Evolutionary conservation across 2,113 vertebrate species (phyloP), one percentile per base, ranked within the genome.

Genomic region (Bos javanicus): DNA sequence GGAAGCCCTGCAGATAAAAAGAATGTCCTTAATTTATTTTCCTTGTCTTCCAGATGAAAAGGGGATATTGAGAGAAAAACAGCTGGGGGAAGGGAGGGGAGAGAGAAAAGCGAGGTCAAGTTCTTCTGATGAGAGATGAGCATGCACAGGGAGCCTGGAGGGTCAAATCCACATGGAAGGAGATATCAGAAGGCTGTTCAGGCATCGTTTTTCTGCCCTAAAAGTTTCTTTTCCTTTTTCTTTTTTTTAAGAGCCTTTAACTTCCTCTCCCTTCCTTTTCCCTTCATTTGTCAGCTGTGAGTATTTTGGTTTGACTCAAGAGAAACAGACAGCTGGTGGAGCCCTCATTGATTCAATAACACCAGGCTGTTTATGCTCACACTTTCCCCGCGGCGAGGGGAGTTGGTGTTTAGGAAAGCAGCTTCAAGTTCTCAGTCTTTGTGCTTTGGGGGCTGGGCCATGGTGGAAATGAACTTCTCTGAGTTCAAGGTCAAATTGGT

Each of bases 311-410:
- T 97, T 93, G 80, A 91, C 90, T 97, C 95, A 95, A 91, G 97
- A 92, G 96, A 97, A 98, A 96, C 91, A 98, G 97, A 97, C 95
- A 97, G 97, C 97, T 96, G 97, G 97, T 76, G 50, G n/a, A 74
- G 93, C 39, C 86, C 54, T 80, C 95, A 14, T 30, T 83, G 91
- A 90, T 93, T 91, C 87, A 25, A 4, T 93, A 84, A 87, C 86
- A 87, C 93, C 91, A 89, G 97, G 83, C 91, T 96, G 93, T 97
- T 97, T 96, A 62, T 26, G 91, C 89, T 98, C 93, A 6, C 97
- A 97, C 96, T 78, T 97, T 15, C 57, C 48, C n/a, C 50, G 50
- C 5, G 8, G 43, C 84, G 62, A 91, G 95, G n/a, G 30, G 83
- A n/a, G 86, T 56, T 94, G 83, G 94, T 39, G 96, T 87, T 21